phyloP scores from a whole-genome alignment of 2,113 vertebrate genomes.

The Origma solitaria region DNA sequence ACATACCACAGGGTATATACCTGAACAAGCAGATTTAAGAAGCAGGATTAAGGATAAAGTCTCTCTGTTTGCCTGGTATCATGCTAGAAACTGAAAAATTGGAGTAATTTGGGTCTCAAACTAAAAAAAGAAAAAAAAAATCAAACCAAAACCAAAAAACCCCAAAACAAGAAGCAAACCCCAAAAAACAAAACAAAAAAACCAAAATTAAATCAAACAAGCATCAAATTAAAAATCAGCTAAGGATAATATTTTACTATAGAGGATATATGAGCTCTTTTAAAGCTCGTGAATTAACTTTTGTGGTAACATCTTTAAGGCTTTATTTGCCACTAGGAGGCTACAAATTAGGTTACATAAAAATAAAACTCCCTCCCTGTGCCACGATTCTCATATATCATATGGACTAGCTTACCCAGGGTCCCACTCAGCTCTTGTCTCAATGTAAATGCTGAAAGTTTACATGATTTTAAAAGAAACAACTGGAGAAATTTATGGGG shows the following conservation, averaged over 20 bases:
- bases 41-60: neutral
- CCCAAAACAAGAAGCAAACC: too few species aligned
- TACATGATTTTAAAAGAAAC: neutral
- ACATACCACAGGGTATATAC: neutral
- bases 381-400: neutral
- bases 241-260: neutral
- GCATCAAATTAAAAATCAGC: neutral
- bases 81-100: neutral
- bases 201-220: too few species aligned
- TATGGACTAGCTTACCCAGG: neutral
- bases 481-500: neutral
- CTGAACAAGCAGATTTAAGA: neutral
- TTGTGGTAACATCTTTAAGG: neutral
- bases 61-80: neutral
- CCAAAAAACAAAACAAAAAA: too few species aligned
- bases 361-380: neutral
- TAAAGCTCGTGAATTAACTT: neutral
- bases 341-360: neutral
- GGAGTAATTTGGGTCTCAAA: neutral
- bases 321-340: neutral
- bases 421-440: neutral
- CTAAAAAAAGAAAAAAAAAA: neutral
- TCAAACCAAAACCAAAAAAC: too few species aligned
- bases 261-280: neutral
- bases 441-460: neutral